These are phyloP conservation scores for Epistrophe eligans DNA, from an alignment of 2,888 invertebrate genomes.

Conservation along the genomic window DNA sequence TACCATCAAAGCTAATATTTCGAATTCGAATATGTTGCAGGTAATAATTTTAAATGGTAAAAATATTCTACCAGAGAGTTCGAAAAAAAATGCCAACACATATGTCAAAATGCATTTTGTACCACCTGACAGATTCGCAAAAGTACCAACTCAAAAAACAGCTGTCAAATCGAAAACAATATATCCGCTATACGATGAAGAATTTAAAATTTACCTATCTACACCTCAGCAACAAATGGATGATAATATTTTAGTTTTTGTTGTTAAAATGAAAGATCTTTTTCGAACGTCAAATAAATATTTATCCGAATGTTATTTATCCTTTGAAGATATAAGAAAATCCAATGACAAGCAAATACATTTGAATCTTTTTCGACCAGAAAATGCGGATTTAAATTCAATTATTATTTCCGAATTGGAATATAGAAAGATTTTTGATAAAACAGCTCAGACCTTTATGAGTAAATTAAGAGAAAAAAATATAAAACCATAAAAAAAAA, in stretches of 20 bases:
- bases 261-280: conserved; percentile 98
- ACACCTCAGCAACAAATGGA: conserved; percentile 88
- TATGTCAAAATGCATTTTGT: conserved; percentile 94
- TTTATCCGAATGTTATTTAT: conserved; percentile 96
- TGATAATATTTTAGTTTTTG: conserved; percentile 92
- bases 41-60: conserved; percentile 95
- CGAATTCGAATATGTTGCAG: conserved; percentile 85
- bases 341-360: conserved; percentile 89
- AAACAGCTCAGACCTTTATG: conserved; percentile 94
- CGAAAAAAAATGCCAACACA: conserved; percentile 95
- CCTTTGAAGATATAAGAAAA: conserved; percentile 90
- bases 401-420: conserved; percentile 88
- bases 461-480: conserved; percentile 90
- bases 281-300: conserved; percentile 96
- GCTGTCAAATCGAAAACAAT: conserved; percentile 96
- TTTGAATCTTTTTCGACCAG: conserved; percentile 89
- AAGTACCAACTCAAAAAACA: conserved; percentile 91
- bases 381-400: conserved; percentile 85
- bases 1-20: conserved; percentile 90
- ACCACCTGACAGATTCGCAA: conserved; percentile 93
- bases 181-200: conserved; percentile 97
- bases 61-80: conserved; percentile 93
- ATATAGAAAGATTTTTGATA: conserved; percentile 91
- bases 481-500: conserved; percentile 66
- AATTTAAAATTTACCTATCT: conserved; percentile 94